A percentile compares a stretch with the other conserved stretches of the same genome.
phyloP scores from a whole-genome alignment of 2,888 invertebrate genomes.

The Harpalus rufipes region DNA sequence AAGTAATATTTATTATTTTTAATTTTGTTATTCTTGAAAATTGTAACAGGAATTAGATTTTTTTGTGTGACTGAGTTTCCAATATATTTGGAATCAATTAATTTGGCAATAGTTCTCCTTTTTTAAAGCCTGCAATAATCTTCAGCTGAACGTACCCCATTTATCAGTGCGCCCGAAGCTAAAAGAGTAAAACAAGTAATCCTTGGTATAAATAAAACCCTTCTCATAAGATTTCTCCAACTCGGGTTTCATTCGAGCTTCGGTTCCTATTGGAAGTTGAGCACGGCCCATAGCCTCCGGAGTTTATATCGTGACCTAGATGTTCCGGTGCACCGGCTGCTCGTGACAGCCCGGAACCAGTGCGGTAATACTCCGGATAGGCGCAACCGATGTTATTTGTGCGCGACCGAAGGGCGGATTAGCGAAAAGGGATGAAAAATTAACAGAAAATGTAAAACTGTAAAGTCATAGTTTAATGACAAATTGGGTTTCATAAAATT shows the following conservation, averaged over 20 bases:
- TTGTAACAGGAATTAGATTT: neutral
- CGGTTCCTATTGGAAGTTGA: conserved; percentile 9
- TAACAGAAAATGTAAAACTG: neutral
- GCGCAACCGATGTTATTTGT: no score
- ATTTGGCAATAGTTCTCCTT: neutral
- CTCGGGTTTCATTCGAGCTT: neutral
- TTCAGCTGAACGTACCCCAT: neutral
- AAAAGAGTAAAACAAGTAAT: conserved; percentile 37
- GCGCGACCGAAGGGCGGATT: neutral
- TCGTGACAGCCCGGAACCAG: conserved; percentile 24
- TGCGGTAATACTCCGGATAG: conserved; percentile 3
- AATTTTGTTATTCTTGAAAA: neutral
- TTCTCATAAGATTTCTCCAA: conserved; percentile 17
- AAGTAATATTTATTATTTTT: no score
- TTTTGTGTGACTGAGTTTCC: neutral
- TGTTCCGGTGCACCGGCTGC: conserved; percentile 38
- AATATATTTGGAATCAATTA: neutral
- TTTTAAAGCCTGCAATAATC: neutral
- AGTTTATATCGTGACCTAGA: conserved; percentile 50
- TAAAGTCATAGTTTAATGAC: no score
- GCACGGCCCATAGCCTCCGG: conserved; percentile 16
- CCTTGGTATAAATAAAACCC: conserved; percentile 33
- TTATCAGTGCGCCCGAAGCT: neutral
- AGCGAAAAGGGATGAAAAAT: neutral
- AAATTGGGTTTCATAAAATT: no score